phyloP scores from a whole-genome alignment of 2,113 vertebrate genomes.

The Poicephalus gulielmi region DNA sequence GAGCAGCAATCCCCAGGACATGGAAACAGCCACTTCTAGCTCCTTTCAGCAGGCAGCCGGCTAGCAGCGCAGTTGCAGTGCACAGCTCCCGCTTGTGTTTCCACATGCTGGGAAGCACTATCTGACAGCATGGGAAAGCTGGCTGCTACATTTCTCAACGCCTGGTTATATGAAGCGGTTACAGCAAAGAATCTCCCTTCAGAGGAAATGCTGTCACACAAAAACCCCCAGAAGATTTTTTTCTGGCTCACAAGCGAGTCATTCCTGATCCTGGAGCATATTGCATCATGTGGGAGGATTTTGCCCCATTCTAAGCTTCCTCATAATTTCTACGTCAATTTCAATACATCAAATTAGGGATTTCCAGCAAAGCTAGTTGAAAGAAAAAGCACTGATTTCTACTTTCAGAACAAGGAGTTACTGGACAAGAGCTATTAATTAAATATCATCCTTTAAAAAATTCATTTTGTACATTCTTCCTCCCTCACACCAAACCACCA shows the following conservation, averaged over 20 bases:
- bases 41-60: not conserved
- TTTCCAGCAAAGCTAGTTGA: not conserved
- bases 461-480: not conserved
- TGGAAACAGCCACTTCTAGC: not conserved
- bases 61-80: not conserved
- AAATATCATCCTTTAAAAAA: not conserved
- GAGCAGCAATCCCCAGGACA: rapidly evolving
- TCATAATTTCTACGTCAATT: constrained; percentile 24
- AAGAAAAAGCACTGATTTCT: not conserved
- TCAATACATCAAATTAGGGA: not conserved
- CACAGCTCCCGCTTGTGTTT: not conserved
- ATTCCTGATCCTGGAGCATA: constrained; percentile 1
- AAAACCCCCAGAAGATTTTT: not conserved
- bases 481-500: not conserved
- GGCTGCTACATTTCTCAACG: not conserved
- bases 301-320: not conserved
- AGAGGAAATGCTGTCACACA: not conserved
- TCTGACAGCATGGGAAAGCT: not conserved
- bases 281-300: constrained; percentile 8
- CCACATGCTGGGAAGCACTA: not conserved
- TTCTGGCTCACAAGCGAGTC: not conserved
- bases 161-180: not conserved
- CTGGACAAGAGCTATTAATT: not conserved
- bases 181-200: not conserved
- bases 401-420: not conserved